phyloP scores from a whole-genome alignment of 2,113 vertebrate species.

The Conger conger region DNA sequence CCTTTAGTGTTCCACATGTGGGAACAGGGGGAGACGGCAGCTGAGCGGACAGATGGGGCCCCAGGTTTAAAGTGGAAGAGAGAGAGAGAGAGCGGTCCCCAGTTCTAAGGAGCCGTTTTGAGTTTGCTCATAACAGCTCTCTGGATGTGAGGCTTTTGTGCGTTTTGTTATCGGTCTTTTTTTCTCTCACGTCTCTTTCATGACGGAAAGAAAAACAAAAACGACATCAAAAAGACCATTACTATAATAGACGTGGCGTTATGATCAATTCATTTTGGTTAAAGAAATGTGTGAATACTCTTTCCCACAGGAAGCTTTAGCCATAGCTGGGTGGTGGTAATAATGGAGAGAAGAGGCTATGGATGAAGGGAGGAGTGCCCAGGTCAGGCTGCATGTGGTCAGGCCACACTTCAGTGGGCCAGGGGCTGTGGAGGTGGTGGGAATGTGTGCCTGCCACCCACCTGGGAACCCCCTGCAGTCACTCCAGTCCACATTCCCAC shows the following conservation, averaged over 20 bases:
- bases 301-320: not conserved
- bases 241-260: not conserved
- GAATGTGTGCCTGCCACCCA: not conserved
- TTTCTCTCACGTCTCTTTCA: not conserved
- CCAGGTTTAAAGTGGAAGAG: not conserved
- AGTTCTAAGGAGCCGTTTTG: not conserved
- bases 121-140: not conserved
- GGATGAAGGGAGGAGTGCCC: not conserved
- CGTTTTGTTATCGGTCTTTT: not conserved
- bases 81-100: not conserved
- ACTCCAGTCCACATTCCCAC: not conserved
- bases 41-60: constrained; percentile 4
- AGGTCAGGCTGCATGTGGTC: not conserved
- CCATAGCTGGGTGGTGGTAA: not conserved
- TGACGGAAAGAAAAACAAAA: not conserved
- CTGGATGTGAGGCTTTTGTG: not conserved
- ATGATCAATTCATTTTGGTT: no score
- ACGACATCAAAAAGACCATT: not conserved
- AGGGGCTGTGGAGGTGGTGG: not conserved
- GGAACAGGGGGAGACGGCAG: not conserved
- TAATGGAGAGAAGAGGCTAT: not conserved
- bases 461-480: not conserved
- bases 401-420: not conserved
- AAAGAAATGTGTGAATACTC: no score
- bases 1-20: constrained; percentile 6